These are phyloP conservation scores for Drosophila nr. medialis DNA, from an alignment of 2,888 invertebrate genomes.

Conservation along the genomic window DNA sequence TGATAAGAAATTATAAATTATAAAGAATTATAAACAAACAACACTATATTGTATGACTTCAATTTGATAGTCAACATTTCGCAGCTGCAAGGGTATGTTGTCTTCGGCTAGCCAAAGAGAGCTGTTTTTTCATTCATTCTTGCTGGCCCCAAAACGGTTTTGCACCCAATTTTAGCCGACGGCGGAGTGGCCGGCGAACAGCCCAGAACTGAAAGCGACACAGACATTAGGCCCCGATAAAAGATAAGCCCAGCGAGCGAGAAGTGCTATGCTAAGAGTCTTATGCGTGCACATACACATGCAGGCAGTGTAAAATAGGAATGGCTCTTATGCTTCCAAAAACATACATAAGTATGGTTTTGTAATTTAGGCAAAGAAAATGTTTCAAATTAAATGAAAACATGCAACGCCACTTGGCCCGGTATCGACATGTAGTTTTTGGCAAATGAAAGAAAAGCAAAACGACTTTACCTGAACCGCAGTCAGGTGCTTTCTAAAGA, in stretches of 20 bases:
- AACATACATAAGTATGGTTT: constrained; percentile 38
- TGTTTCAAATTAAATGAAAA: constrained; percentile 80
- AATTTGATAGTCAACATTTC: background rate
- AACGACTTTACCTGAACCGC: constrained; percentile 31
- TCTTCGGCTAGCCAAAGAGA: background rate
- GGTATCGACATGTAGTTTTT: constrained; percentile 66
- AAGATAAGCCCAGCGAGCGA: constrained; percentile 50
- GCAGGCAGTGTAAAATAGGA: background rate
- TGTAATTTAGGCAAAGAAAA: constrained; percentile 76
- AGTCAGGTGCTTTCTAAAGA: constrained; percentile 48
- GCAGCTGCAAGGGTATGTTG: background rate
- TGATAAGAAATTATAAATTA: background rate
- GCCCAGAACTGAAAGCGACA: constrained; percentile 21
- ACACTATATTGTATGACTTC: background rate
- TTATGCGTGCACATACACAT: constrained; percentile 2
- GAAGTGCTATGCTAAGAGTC: constrained; percentile 18
- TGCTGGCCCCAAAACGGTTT: constrained; percentile 49
- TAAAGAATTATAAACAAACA: too few relatives aligned
- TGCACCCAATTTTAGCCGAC: constrained; percentile 60
- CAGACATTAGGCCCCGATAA: constrained; percentile 48
- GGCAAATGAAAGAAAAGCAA: constrained; percentile 78
- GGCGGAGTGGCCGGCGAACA: constrained; percentile 32
- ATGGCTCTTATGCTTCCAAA: background rate
- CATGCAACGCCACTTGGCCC: constrained; percentile 46
- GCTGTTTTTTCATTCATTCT: constrained; percentile 15